Evolutionary conservation across 2,888 invertebrate genomes (phyloP).

Genomic region (Cotesia congregata): DNA sequence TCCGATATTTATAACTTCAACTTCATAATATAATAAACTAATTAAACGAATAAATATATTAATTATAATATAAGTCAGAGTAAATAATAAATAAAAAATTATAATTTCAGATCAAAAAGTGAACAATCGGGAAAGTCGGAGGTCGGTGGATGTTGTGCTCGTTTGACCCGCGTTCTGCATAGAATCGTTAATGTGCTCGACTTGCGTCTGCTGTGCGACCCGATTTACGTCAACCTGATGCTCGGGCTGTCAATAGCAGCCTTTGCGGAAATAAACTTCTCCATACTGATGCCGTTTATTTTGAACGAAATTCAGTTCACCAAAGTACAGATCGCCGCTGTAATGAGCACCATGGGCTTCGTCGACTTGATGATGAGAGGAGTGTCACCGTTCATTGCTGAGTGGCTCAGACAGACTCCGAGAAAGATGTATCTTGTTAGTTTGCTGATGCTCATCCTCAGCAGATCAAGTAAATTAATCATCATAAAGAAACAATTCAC

Average conservation of each 20-base stretch:
- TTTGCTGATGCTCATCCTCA: conserved; percentile 74
- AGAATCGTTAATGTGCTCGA: conserved; percentile 75
- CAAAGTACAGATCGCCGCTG: conserved; percentile 74
- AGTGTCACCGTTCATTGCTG: conserved; percentile 78
- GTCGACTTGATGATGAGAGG: conserved; percentile 75
- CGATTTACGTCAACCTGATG: conserved; percentile 78
- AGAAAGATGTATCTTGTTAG: conserved; percentile 78
- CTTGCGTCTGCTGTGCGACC: conserved; percentile 77
- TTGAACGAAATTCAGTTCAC: conserved; percentile 76
- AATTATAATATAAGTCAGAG: no score
- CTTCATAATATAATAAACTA: no score
- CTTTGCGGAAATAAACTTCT: conserved; percentile 80
- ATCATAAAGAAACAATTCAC: background rate
- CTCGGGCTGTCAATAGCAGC: conserved; percentile 78
- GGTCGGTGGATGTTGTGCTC: background rate
- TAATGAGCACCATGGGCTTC: conserved; percentile 76
- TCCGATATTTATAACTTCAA: no score
- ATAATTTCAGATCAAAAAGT: conserved; percentile 6
- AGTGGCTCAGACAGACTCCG: conserved; percentile 75
- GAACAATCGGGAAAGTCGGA: conserved; percentile 21
- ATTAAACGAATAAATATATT: no score
- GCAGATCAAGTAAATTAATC: conserved; percentile 74
- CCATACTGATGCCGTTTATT: conserved; percentile 78
- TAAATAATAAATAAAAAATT: background rate
- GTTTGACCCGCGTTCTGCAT: conserved; percentile 36